Evolutionary conservation across 2,113 vertebrate genomes (phyloP).

Genomic region (human): DNA sequence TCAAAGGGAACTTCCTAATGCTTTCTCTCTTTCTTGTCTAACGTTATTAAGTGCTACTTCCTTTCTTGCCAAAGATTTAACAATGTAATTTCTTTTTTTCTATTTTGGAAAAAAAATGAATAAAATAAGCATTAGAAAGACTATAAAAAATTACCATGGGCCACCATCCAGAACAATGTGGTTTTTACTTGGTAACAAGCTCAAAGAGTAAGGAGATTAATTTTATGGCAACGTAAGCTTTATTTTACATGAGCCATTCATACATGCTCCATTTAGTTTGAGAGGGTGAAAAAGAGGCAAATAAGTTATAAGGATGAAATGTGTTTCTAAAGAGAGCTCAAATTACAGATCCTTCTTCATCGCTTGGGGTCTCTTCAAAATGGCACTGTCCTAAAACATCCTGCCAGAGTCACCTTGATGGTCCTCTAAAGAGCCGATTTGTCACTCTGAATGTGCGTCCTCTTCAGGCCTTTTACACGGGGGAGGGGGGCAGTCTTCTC

Average conservation of each 20-base stretch:
- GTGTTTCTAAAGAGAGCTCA: not conserved
- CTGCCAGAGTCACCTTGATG: not conserved
- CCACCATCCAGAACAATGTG: constrained; percentile 35
- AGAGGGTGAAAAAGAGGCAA: not conserved
- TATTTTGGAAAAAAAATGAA: not conserved
- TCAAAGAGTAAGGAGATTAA: constrained; percentile 58
- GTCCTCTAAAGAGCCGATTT: not conserved
- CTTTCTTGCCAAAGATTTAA: constrained; percentile 10
- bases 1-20: not conserved
- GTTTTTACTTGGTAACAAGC: constrained; percentile 43
- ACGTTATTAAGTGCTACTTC: not conserved
- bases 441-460: not conserved
- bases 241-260: not conserved
- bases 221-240: constrained; percentile 55
- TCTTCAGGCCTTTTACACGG: not conserved
- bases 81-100: not conserved
- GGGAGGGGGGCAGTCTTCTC: not conserved
- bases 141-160: not conserved
- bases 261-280: constrained; percentile 42
- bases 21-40: not conserved
- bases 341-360: not conserved
- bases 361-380: not conserved
- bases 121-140: constrained; percentile 33
- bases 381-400: not conserved
- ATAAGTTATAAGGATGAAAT: constrained; percentile 15